phyloP scores from a whole-genome alignment of 1,140 invertebrate species.

The Lithobius niger region DNA sequence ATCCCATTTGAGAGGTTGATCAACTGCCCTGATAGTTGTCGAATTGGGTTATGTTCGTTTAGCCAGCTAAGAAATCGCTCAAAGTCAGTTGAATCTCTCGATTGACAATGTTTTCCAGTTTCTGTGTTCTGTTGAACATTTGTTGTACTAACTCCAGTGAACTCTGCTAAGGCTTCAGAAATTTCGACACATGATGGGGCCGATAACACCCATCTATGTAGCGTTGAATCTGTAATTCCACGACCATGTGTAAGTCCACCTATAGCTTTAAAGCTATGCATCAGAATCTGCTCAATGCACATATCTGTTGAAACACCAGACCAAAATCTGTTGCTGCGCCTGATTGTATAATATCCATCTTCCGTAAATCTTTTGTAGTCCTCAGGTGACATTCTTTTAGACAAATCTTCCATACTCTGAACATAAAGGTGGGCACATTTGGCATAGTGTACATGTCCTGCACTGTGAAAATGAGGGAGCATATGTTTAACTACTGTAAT shows the following conservation, averaged over 20 bases:
- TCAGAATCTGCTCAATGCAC: conserved; percentile 6
- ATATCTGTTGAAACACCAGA: conserved; percentile 7
- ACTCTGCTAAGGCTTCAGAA: no score
- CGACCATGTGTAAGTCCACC: conserved; percentile 2
- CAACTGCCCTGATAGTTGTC: no score
- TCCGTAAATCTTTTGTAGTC: background rate
- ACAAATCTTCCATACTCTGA: background rate
- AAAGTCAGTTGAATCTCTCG: no score
- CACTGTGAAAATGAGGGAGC: background rate
- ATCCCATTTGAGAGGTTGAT: no score
- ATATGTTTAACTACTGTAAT: background rate
- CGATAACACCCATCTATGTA: no score
- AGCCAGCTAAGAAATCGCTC: no score
- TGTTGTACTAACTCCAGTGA: no score
- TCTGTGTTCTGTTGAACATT: no score
- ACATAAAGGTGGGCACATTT: background rate
- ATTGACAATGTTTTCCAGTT: no score
- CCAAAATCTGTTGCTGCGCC: background rate
- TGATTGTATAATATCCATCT: background rate
- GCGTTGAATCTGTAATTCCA: background rate
- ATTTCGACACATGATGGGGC: no score
- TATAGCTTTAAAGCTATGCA: background rate
- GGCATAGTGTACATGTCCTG: background rate
- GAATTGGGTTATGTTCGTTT: no score
- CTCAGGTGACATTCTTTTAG: background rate